A percentile compares a stretch with the other conserved stretches of the same genome.
These are phyloP conservation scores for Megaceryle maxima DNA, from an alignment of 2,113 vertebrate genomes.

Conservation along the genomic window DNA sequence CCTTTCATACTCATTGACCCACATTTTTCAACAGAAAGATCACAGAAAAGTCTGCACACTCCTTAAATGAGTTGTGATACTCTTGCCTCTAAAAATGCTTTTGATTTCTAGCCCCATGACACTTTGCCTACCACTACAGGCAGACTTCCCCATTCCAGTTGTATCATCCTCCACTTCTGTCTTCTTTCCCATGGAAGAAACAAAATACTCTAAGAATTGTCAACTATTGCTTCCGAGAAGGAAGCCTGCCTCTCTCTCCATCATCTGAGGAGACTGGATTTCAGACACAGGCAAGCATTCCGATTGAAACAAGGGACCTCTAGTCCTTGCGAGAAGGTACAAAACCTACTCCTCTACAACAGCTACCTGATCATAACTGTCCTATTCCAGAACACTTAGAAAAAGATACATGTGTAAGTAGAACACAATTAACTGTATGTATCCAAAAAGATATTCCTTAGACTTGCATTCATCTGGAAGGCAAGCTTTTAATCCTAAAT, in stretches of 20 bases:
- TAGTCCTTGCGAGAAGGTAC: neutral
- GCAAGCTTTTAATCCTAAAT: neutral
- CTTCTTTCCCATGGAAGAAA: neutral
- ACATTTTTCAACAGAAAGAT: neutral
- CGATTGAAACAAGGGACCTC: neutral
- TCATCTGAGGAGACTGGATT: accelerated
- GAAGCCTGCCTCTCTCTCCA: neutral
- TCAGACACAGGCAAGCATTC: neutral
- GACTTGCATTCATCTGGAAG: neutral
- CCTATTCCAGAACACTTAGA: neutral
- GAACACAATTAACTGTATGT: neutral
- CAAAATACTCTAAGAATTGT: neutral
- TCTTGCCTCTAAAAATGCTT: neutral
- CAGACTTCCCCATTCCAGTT: neutral
- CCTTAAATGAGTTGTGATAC: neutral
- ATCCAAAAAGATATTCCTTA: neutral
- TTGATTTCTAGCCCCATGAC: neutral
- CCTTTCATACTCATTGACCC: slow-evolving; percentile 6
- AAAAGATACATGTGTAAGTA: neutral
- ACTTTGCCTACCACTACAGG: neutral
- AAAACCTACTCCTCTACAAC: neutral
- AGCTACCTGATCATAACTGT: neutral
- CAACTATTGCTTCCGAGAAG: neutral
- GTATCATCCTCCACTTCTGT: neutral
- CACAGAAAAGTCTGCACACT: neutral